Conservation (phyloP, 2,797 vertebrate genomes). For the Periophthalmus magnuspinnatus region DNA sequence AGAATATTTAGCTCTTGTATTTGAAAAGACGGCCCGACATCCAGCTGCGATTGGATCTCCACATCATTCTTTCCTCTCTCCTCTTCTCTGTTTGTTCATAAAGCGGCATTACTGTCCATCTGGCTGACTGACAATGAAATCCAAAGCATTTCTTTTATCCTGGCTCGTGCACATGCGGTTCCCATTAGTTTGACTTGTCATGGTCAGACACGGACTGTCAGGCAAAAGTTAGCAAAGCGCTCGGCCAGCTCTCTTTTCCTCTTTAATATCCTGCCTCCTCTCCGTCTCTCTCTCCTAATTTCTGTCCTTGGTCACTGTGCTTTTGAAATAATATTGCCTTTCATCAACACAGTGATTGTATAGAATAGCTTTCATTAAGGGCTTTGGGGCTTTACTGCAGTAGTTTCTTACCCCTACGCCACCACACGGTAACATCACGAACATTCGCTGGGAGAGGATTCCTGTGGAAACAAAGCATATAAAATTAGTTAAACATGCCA, state of each 20-base stretch:
- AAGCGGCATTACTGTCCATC: conserved; percentile 49
- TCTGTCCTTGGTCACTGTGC: conserved; percentile 26
- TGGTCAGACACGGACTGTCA: conserved; percentile 61
- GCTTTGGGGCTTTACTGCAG: conserved; percentile 20
- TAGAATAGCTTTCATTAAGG: conserved; percentile 20
- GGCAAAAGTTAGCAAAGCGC: conserved; percentile 28
- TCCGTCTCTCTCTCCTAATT: conserved; percentile 31
- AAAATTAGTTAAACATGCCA: neutral
- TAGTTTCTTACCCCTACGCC: conserved; percentile 89
- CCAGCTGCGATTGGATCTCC: conserved; percentile 11
- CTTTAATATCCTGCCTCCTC: conserved; percentile 47
- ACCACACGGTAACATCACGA: conserved; percentile 95
- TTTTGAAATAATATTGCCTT: conserved; percentile 49
- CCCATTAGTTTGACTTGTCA: conserved; percentile 76
- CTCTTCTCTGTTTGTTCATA: conserved; percentile 45
- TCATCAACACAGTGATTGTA: conserved; percentile 25
- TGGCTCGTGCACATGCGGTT: conserved; percentile 76
- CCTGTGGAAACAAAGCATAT: conserved; percentile 48
- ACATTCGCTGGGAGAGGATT: conserved; percentile 87
- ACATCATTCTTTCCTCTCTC: conserved; percentile 29
- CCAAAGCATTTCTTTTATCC: conserved; percentile 62
- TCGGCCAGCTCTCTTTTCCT: conserved; percentile 36
- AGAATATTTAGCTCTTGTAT: conserved; percentile 10
- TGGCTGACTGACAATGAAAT: conserved; percentile 54
- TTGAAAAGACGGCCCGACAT: neutral